Evolutionary conservation across 2,888 invertebrate genomes (phyloP), one percentile per base, ranked within the genome.

Genomic region (Acanthosepion pharaonis): DNA sequence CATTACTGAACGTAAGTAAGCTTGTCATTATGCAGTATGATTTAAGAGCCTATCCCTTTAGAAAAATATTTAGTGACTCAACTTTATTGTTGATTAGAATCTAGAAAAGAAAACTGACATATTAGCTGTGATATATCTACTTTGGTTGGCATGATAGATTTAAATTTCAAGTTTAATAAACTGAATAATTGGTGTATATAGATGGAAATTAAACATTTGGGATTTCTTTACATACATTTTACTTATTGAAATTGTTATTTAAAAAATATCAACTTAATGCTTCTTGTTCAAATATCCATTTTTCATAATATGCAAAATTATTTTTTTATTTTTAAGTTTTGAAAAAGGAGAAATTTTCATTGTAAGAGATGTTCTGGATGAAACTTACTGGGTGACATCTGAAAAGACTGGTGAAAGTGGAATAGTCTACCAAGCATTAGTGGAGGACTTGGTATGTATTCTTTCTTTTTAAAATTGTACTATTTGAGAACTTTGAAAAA

Each of bases 371-470:
- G 99, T 99, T 97, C 98, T 99, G 98, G 99, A 99, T 33, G 99
- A 99, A 97, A 99, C 99, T 95, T 99, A 99, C 91, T 99, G 99
- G 99, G 99, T 99, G 91, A 99, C 99, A 4, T 99, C 99, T 55
- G 99, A 99, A 98, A 98, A 99, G 55, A 99, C 99, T 91, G 99
- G 99, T 2, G 99, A 99, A 97, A 97, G 97, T 95, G 99, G 99
- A 96, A 98, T 99, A 98, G 99, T 99, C 96, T 99, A 99, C 97
- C 98, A 98, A 95, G 99, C 99, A 97, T 98, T 99, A 95, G 99
- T 99, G 9, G 99, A 99, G 97, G 99, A 99, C 97, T 98, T 97
- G 96, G 97, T 97, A 96, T 96, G 97, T 96, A 64, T 23, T 55
- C 78, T 48, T 94, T 94, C n/a, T 48, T 28, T 94, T 94, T 53